phyloP scores from a whole-genome alignment of 2,888 invertebrate species.

The Eremobia ochroleuca region DNA sequence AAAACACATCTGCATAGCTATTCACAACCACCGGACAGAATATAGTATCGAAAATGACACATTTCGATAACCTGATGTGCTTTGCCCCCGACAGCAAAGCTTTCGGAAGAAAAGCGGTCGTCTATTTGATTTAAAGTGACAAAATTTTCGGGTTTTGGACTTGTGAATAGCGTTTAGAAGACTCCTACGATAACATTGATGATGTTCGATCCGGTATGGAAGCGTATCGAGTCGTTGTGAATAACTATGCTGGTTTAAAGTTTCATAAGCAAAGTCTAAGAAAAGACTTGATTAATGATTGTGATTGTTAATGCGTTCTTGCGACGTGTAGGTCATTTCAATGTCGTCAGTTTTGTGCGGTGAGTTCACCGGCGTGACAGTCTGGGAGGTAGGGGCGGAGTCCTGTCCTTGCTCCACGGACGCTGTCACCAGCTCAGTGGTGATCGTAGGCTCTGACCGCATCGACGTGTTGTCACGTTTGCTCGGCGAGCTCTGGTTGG shows the following conservation, averaged over 20 bases:
- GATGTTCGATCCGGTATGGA: too few relatives aligned
- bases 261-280: slow-evolving; percentile 1
- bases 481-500: slow-evolving; percentile 77
- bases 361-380: slow-evolving; percentile 76
- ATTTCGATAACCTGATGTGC: too few relatives aligned
- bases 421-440: slow-evolving; percentile 85
- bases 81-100: too few relatives aligned
- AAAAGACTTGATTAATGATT: slow-evolving; percentile 17
- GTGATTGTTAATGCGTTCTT: slow-evolving; percentile 60
- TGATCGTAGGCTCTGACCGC: slow-evolving; percentile 83
- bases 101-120: too few relatives aligned
- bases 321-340: slow-evolving; percentile 78
- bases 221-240: too few relatives aligned
- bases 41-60: too few relatives aligned
- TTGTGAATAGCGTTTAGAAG: too few relatives aligned
- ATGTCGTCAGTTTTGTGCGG: slow-evolving; percentile 71
- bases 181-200: too few relatives aligned
- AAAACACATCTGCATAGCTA: background rate
- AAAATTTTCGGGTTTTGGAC: too few relatives aligned
- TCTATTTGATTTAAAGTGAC: too few relatives aligned
- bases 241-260: background rate
- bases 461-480: slow-evolving; percentile 80
- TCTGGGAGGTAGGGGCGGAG: slow-evolving; percentile 79
- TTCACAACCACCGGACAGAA: too few relatives aligned
- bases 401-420: slow-evolving; percentile 81